Base-by-base conservation (phyloP, 2,888 invertebrate species). In the Allolobophora icterica region DNA sequence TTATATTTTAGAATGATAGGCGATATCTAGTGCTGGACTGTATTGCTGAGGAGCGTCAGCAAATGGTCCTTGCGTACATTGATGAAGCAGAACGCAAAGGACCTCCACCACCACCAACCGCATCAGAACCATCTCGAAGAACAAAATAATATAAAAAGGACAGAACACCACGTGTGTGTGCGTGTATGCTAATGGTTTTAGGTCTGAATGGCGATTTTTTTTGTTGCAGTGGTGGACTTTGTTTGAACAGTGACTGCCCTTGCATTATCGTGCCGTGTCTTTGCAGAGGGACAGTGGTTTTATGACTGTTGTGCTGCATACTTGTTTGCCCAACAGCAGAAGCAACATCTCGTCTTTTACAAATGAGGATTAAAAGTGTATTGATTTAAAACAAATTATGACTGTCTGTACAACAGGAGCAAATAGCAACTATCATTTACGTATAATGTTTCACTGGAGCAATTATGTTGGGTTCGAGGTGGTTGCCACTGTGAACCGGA, bases 41-140 rank as follows among this genome's bases (percentile, higher is more conserved):
- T 95, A 97, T 98, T 93, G 96, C 97, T 0, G 97, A 98, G 38
- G 99, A 99, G 95, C 96, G 99, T 90, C 97, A 97, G 93, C 97
- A 97, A 94, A 97, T 99, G 93, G 96, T 99, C 87, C 96, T 97
- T 94, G 96, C 97, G 92, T 99, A 98, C 96, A 96, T 99, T 93
- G 98, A 99, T 94, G 99, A 99, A 95, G 96, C 99, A 94, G 98
- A 98, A 94, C 97, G 98, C 95, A 97, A 98, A 94, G 99, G 99
- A 0, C 98, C 98, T 0, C 99, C 99, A 6, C 99, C 99, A 34
- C 99, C 99, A 21, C 99, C 99, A 92, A 99, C 99, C 87, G 99
- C 99, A 91, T 98, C 98, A n/a, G 99, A 95, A 91, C 95, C 95
- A 15, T 93, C 94, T 6, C 92, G 95, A 17, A 92, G 95, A 35